Evolutionary conservation across 2,113 vertebrate species (phyloP).

Genomic region (Urocolius indicus): DNA sequence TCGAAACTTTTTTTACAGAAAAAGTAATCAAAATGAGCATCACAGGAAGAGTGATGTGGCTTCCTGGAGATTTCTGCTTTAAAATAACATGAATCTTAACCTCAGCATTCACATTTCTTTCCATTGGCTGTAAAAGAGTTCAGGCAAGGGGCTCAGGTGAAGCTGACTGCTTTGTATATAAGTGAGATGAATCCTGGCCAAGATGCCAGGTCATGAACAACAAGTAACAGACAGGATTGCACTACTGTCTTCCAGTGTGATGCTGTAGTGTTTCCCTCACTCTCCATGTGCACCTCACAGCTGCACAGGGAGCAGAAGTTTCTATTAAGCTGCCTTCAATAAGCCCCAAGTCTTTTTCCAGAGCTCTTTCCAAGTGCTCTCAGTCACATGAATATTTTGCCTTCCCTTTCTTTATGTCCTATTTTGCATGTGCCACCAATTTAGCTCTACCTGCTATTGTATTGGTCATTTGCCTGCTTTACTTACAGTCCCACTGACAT

Average conservation of each 20-base stretch:
- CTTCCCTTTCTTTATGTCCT: background rate
- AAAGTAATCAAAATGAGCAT: background rate
- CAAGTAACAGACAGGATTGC: background rate
- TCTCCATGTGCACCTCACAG: background rate
- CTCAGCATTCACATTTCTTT: background rate
- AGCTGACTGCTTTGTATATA: background rate
- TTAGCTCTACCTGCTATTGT: background rate
- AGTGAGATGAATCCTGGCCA: background rate
- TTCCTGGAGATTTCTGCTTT: background rate
- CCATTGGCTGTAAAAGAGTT: background rate
- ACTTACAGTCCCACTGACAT: background rate
- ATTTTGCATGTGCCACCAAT: background rate
- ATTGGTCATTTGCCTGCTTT: background rate
- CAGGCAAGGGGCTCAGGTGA: background rate
- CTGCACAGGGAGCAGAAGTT: background rate
- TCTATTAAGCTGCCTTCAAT: background rate
- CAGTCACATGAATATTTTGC: background rate
- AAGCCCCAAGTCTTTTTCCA: background rate
- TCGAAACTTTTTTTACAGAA: background rate
- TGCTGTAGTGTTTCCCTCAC: rapidly evolving
- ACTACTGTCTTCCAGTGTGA: rapidly evolving
- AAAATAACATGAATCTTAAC: background rate
- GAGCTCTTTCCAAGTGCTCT: background rate
- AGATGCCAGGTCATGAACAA: background rate
- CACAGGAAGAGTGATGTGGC: background rate